A percentile compares a stretch with the other conserved stretches of the same genome.
phyloP scores from a whole-genome alignment of 1,140 invertebrate genomes.

The Drosophila lacteicornis region DNA sequence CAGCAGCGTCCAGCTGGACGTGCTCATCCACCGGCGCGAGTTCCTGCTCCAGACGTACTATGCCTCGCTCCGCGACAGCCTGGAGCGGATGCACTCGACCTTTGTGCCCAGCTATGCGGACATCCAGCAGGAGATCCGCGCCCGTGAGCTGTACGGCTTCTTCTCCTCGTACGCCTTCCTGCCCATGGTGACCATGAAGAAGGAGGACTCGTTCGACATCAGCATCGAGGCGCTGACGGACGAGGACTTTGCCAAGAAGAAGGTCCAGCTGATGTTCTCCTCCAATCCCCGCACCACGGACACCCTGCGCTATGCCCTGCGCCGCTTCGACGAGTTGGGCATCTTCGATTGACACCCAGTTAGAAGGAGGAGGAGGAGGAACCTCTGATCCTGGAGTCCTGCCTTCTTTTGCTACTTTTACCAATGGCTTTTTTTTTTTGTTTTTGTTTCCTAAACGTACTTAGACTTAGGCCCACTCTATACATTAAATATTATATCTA shows the following conservation, averaged over 20 bases:
- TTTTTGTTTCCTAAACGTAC: slow-evolving; percentile 50
- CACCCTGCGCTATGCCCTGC: slow-evolving; percentile 71
- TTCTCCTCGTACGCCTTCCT: slow-evolving; percentile 78
- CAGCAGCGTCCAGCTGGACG: slow-evolving; percentile 79
- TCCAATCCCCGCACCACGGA: slow-evolving; percentile 80
- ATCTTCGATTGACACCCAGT: slow-evolving; percentile 66
- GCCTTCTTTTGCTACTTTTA: slow-evolving; percentile 21
- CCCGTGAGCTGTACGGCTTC: slow-evolving; percentile 76
- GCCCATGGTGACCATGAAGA: slow-evolving; percentile 81
- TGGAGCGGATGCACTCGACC: slow-evolving; percentile 67
- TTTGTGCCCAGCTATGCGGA: slow-evolving; percentile 69
- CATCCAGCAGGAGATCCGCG: slow-evolving; percentile 65
- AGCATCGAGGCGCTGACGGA: slow-evolving; percentile 73
- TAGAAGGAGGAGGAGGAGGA: not conserved
- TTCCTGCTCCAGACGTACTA: slow-evolving; percentile 76
- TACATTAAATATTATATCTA: slow-evolving; percentile 34
- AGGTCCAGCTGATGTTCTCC: slow-evolving; percentile 81
- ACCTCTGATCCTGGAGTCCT: not conserved
- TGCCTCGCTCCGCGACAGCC: slow-evolving; percentile 56
- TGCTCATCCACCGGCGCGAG: slow-evolving; percentile 72
- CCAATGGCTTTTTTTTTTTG: slow-evolving; percentile 29
- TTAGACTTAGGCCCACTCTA: slow-evolving; percentile 34
- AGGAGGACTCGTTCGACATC: slow-evolving; percentile 78
- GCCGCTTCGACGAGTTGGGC: slow-evolving; percentile 73
- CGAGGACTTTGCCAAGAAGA: slow-evolving; percentile 75